These are phyloP conservation scores for Enteromius anoplus DNA, from an alignment of 2,797 vertebrate genomes.

Conservation along the genomic window DNA sequence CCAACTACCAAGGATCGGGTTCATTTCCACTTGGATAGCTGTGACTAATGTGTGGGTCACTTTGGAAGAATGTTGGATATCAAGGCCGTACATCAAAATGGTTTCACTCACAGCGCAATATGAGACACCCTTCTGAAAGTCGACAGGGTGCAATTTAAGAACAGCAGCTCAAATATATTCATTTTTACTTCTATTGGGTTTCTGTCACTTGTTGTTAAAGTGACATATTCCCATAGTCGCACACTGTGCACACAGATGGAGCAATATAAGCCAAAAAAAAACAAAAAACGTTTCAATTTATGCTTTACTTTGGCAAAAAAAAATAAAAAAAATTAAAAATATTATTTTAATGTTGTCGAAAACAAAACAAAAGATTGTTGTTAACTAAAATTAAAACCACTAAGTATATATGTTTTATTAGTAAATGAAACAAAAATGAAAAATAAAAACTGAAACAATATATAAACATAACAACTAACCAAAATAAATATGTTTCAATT, in stretches of 20 bases:
- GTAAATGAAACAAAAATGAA: no score
- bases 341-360: no score
- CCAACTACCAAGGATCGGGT: slow-evolving; percentile 51
- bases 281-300: no score
- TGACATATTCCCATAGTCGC: slow-evolving; percentile 36
- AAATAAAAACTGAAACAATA: neutral
- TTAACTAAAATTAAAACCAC: no score
- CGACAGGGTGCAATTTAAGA: slow-evolving; percentile 69
- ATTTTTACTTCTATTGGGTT: slow-evolving; percentile 75
- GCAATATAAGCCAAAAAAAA: neutral
- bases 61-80: slow-evolving; percentile 74
- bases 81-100: slow-evolving; percentile 67
- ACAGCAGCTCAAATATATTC: slow-evolving; percentile 72
- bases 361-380: no score
- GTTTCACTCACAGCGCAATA: slow-evolving; percentile 22
- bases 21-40: slow-evolving; percentile 63
- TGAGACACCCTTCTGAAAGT: slow-evolving; percentile 55
- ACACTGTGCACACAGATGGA: slow-evolving; percentile 11
- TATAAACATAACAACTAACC: neutral
- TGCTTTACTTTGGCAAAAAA: no score
- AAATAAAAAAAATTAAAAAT: no score
- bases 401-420: neutral
- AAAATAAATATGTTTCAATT: neutral
- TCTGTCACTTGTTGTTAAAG: slow-evolving; percentile 71
- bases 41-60: slow-evolving; percentile 61